Evolutionary conservation across 2,113 vertebrate species (phyloP).

Genomic region (Protobothrops flavoviridis): DNA sequence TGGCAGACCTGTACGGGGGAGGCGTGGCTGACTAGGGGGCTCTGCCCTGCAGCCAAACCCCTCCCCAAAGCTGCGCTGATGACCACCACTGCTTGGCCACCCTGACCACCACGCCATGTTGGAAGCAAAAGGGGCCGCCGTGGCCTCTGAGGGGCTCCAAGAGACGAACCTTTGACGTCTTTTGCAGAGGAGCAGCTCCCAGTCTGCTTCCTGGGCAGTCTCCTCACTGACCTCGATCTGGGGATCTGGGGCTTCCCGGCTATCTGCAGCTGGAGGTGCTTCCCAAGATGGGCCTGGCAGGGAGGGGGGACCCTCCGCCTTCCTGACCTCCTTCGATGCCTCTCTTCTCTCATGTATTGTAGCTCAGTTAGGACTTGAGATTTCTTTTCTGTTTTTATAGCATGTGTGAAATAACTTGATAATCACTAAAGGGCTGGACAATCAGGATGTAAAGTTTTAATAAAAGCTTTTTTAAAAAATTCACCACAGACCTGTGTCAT

Average conservation of each 20-base stretch:
- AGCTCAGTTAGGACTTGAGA: not conserved
- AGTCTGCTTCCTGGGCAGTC: not conserved
- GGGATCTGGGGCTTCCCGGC: not conserved
- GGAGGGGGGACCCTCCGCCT: not conserved
- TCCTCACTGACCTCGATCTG: not conserved
- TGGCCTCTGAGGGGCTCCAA: not conserved
- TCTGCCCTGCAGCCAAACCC: not conserved
- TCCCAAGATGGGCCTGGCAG: not conserved
- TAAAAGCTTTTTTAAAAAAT: slow-evolving; percentile 22
- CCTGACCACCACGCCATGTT: rapidly evolving
- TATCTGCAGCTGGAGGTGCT: not conserved
- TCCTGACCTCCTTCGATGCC: not conserved
- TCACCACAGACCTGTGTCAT: not conserved
- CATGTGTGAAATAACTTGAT: slow-evolving; percentile 2
- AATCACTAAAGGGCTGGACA: not conserved
- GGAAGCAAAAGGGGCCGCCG: not conserved
- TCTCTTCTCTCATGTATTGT: not conserved
- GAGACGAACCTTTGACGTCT: not conserved
- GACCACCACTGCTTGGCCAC: not conserved
- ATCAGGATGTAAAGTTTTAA: slow-evolving; percentile 23
- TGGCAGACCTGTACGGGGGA: slow-evolving; percentile 91
- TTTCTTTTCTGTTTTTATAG: not conserved
- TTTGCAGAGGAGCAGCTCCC: not conserved
- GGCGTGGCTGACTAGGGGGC: slow-evolving; percentile 74
- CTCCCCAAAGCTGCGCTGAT: not conserved